These are phyloP conservation scores for Acrossocheilus wenchowensis DNA, from an alignment of 2,797 vertebrate genomes.

Conservation along the genomic window DNA sequence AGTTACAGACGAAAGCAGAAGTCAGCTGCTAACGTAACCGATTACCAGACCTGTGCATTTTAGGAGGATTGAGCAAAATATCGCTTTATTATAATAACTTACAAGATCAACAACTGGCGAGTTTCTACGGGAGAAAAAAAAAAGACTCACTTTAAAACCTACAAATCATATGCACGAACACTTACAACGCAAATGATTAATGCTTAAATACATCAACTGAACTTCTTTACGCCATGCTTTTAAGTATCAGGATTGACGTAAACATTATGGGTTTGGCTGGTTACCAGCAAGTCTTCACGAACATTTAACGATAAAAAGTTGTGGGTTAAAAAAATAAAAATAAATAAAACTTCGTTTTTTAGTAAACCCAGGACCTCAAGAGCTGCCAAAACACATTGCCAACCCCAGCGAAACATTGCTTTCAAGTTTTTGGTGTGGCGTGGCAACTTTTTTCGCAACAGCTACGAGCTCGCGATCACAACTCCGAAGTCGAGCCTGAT, in stretches of 20 bases:
- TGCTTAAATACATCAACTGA: too few species aligned
- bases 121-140: not conserved
- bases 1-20: constrained; percentile 17
- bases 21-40: not conserved
- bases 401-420: not conserved
- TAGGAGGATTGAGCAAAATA: not conserved
- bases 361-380: not conserved
- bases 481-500: not conserved
- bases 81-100: not conserved
- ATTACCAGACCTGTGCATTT: not conserved
- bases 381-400: not conserved
- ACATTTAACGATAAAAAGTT: not conserved
- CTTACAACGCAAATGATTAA: not conserved
- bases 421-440: constrained; percentile 35
- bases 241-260: not conserved
- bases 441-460: constrained; percentile 44
- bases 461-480: constrained; percentile 39
- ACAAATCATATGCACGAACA: not conserved
- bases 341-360: too few species aligned
- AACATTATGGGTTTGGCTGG: constrained; percentile 13
- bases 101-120: not conserved
- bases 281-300: not conserved
- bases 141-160: not conserved
- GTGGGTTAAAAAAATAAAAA: not conserved
- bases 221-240: not conserved